Percentiles rank a stretch among this genome's conserved stretches.
These are phyloP conservation scores for Actenoides lindsayi DNA, from an alignment of 2,113 vertebrate genomes.

Conservation along the genomic window DNA sequence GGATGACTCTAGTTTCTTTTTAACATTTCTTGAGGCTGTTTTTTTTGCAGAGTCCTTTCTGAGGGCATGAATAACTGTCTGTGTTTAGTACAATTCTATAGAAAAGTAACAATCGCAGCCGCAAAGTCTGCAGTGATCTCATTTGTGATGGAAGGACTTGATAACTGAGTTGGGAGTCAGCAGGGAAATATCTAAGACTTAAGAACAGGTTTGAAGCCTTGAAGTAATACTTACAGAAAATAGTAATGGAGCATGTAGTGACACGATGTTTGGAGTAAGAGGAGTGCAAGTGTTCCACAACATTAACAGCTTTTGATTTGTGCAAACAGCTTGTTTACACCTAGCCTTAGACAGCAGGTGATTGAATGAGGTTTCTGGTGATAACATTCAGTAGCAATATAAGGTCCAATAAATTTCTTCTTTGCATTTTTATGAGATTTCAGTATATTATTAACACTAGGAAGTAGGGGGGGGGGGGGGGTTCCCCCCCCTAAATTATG, in stretches of 20 bases:
- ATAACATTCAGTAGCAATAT: background rate
- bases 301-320: slow-evolving; percentile 26
- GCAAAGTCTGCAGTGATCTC: background rate
- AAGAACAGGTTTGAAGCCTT: background rate
- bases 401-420: background rate
- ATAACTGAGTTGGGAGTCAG: background rate
- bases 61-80: background rate
- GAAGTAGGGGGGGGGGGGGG: background rate
- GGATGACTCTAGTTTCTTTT: background rate
- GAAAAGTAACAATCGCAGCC: background rate
- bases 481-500: background rate
- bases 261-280: background rate
- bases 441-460: background rate
- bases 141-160: background rate
- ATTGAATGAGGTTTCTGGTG: background rate
- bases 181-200: background rate
- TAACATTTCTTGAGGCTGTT: background rate
- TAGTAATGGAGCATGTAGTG: background rate
- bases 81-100: background rate
- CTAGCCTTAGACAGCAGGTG: background rate
- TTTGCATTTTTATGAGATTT: background rate
- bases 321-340: slow-evolving; percentile 1
- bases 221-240: background rate
- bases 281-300: background rate
- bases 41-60: background rate